Conservation (phyloP, 2,797 vertebrate species). For the Cirrhinus mrigala region DNA sequence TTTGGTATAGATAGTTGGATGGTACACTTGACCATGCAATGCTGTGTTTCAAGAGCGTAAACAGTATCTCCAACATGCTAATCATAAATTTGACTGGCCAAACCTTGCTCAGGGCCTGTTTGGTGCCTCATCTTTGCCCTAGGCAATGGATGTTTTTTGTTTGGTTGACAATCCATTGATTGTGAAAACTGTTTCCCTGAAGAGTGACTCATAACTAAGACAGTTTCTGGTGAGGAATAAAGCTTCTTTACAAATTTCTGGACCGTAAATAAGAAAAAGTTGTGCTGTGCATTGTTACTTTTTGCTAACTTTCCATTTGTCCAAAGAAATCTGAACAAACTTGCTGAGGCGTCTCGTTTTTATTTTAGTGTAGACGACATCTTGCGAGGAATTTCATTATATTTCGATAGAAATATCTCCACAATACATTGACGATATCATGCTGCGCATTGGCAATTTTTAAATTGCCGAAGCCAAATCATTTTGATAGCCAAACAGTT, state of each 20-base stretch:
- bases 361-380: neutral
- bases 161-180: neutral
- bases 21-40: neutral
- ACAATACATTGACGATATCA: neutral
- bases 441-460: neutral
- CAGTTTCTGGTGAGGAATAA: neutral
- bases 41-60: neutral
- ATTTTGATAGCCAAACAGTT: neutral
- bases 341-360: neutral
- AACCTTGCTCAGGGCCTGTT: slow-evolving; percentile 33
- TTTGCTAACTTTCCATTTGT: neutral
- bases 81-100: neutral
- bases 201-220: no score
- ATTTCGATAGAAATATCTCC: neutral
- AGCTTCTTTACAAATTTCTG: neutral
- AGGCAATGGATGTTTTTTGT: neutral
- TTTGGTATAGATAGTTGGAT: no score
- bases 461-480: neutral
- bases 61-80: neutral
- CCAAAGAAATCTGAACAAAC: neutral
- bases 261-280: neutral
- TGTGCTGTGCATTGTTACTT: neutral
- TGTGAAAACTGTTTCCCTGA: neutral
- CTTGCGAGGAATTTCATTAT: neutral
- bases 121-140: slow-evolving; percentile 27